These are phyloP conservation scores for Papilio machaon DNA, from an alignment of 1,140 invertebrate genomes.

Conservation along the genomic window DNA sequence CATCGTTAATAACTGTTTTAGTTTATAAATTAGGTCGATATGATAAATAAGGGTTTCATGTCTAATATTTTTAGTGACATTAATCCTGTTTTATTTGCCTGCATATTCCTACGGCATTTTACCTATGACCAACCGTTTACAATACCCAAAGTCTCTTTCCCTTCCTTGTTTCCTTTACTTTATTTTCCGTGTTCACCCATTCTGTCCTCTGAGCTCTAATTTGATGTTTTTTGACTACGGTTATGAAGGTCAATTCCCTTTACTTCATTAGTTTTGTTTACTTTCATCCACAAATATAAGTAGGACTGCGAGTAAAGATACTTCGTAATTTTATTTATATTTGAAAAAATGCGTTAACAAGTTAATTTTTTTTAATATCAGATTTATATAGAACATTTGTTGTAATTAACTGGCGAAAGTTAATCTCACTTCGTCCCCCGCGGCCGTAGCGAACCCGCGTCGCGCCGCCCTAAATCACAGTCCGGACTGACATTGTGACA, in stretches of 20 bases:
- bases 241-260: too few relatives aligned
- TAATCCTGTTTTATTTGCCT: too few relatives aligned
- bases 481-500: conserved; percentile 51
- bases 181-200: too few relatives aligned
- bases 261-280: too few relatives aligned
- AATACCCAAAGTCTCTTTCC: neutral
- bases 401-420: conserved; percentile 74
- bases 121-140: too few relatives aligned
- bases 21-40: too few relatives aligned
- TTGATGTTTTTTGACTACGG: neutral
- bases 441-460: conserved; percentile 46
- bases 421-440: conserved; percentile 57
- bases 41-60: too few relatives aligned
- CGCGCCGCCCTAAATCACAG: conserved; percentile 74
- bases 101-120: too few relatives aligned
- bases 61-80: neutral
- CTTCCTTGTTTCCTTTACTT: too few relatives aligned
- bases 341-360: neutral
- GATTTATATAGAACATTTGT: conserved; percentile 66
- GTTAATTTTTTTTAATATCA: neutral
- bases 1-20: neutral
- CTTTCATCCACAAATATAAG: too few relatives aligned
- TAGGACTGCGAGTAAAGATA: too few relatives aligned
- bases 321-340: neutral
- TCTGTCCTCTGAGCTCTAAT: too few relatives aligned